Percentiles rank a stretch among this genome's conserved stretches.
Conservation (phyloP, 1,140 invertebrate species). For the Temnothorax longispinosus region DNA sequence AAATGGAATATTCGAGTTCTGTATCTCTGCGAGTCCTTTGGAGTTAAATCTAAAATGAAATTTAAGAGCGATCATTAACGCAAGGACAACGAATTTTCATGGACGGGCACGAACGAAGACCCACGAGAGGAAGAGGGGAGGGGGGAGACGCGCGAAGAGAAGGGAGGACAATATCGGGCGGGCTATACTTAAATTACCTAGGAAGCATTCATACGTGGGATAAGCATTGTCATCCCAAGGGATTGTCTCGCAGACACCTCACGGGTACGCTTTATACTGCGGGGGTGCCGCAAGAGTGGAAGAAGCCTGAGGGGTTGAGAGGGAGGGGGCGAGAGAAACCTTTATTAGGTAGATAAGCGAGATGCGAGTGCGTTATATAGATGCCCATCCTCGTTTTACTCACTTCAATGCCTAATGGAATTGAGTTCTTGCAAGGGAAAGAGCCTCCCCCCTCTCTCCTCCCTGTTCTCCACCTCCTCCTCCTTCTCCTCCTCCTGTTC, state of each 20-base stretch:
- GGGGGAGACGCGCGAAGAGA: conserved; percentile 23
- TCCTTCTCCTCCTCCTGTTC: conserved; percentile 55
- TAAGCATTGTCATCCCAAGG: conserved; percentile 81
- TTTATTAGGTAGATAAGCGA: conserved; percentile 84
- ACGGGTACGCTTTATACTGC: conserved; percentile 77
- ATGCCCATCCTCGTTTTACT: conserved; percentile 82
- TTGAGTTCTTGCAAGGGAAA: conserved; percentile 82
- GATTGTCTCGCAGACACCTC: conserved; percentile 82
- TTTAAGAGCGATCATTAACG: conserved; percentile 65
- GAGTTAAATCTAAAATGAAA: conserved; percentile 16
- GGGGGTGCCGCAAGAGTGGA: conserved; percentile 34
- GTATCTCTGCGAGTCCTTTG: neutral
- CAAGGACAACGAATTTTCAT: conserved; percentile 67
- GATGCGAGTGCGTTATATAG: conserved; percentile 80
- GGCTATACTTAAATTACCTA: conserved; percentile 79
- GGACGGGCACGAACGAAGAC: conserved; percentile 45
- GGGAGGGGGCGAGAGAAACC: conserved; percentile 74
- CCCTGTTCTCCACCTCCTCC: conserved; percentile 58
- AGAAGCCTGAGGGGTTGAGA: conserved; percentile 42
- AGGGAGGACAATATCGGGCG: conserved; percentile 18
- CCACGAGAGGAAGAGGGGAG: conserved; percentile 25
- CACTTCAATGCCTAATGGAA: conserved; percentile 84
- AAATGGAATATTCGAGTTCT: neutral
- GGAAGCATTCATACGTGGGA: conserved; percentile 80
- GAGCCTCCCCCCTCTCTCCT: conserved; percentile 42